Evolutionary conservation across 37 sponge, comb jelly and placozoan genomes (phyloP).

Genomic region (Beroe forskalii): DNA sequence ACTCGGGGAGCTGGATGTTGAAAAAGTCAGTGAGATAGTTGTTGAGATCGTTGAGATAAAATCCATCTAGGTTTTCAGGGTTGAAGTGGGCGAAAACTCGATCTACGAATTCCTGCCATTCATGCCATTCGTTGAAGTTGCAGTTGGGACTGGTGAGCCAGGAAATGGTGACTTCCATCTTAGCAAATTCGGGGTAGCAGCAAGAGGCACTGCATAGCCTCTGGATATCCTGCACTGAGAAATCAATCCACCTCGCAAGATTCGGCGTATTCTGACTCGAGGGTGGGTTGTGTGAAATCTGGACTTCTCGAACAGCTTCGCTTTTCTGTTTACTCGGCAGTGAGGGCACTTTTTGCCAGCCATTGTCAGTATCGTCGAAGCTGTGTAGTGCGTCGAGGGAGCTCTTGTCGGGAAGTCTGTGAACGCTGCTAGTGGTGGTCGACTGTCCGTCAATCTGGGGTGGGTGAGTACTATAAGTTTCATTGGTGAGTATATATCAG

Average conservation of each 20-base stretch:
- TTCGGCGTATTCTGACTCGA: not conserved
- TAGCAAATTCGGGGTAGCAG: slow-evolving; percentile 11
- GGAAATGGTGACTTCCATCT: slow-evolving; percentile 18
- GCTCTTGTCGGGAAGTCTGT: too few species aligned
- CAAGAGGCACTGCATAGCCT: slow-evolving; percentile 5
- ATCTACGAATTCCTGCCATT: not conserved
- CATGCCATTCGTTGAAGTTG: not conserved
- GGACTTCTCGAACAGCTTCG: too few species aligned
- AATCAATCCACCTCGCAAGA: not conserved
- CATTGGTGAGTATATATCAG: too few species aligned
- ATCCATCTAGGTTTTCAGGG: not conserved
- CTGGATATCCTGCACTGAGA: not conserved
- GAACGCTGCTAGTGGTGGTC: too few species aligned
- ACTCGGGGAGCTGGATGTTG: not conserved
- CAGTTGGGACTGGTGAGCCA: not conserved
- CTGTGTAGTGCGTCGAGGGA: too few species aligned
- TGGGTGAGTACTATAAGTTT: too few species aligned
- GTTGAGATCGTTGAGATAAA: not conserved
- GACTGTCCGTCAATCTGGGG: too few species aligned
- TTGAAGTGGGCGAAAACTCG: not conserved
- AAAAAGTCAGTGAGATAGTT: not conserved
- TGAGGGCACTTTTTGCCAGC: too few species aligned
- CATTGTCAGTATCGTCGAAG: too few species aligned
- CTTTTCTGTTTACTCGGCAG: too few species aligned
- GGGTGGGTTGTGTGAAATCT: too few species aligned